Evolutionary conservation across 2,797 vertebrate species (phyloP), one percentile per base, ranked within the genome.

Genomic region (Phataginus tricuspis): DNA sequence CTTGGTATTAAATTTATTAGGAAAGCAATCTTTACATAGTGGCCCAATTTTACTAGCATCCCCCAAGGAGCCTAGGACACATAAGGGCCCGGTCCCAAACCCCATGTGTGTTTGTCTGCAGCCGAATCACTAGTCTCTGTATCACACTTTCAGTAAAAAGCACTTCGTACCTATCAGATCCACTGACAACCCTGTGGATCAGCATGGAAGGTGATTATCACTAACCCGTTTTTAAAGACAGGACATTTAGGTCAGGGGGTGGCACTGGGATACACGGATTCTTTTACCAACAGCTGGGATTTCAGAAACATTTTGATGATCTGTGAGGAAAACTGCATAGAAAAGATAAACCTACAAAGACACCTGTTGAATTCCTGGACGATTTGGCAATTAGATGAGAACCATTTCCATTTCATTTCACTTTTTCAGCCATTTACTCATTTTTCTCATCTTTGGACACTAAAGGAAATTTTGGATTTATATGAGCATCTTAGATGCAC

Each of bases 241-340:
- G 23, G 34, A 82, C 37, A n/a, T 29, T 16, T 42, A 45, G 21
- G 4, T 49, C 42, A 69, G 18, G 18, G 4, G 37, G 71, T 21
- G 9, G 4, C 25, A 5, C 9, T 0, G 6, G n/a, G 8, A 42
- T 45, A 45, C 34, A n/a, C 6, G 31, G 0, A 18, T 2, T 23
- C 27, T 25, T 31, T n/a, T 53, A 45, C 42, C 3, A 90, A 59
- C 39, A 7, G 34, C 4, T 31, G 11, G 34, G 4, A 63, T 72
- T 83, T 66, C 31, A 61, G 71, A 29, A 92, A 85, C 11, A 69
- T 55, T 53, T 68, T 49, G 19, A 74, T 66, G 55, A 92, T 68
- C 66, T n/a, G 37, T 53, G 14, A 96, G 45, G 82, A 87, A 88
- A 42, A 83, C 1, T 11, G 13, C 7, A 27, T 5, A 79, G 25